A percentile compares a stretch with the other conserved stretches of the same genome.
These are phyloP conservation scores for Darevskia nairensis DNA, from an alignment of 2,797 vertebrate species.

Conservation along the genomic window DNA sequence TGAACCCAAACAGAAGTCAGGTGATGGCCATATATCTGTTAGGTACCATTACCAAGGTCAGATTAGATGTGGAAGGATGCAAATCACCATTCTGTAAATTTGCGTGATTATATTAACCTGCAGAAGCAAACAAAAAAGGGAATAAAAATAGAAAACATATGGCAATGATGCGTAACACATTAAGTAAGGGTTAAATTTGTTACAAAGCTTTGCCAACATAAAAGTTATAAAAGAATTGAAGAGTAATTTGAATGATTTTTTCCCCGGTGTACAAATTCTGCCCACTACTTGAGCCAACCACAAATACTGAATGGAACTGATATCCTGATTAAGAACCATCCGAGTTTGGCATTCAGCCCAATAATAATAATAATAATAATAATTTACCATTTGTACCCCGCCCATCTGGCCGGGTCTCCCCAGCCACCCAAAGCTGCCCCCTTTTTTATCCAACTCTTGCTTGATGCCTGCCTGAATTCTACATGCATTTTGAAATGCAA, in stretches of 20 bases:
- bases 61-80: too few relatives aligned
- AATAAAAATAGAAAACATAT: not conserved
- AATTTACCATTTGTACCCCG: too few relatives aligned
- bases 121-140: not conserved
- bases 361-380: too few relatives aligned
- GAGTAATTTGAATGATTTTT: not conserved
- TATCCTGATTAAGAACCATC: not conserved
- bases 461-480: not conserved
- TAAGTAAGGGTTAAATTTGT: not conserved
- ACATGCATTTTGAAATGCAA: constrained; percentile 6
- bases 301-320: not conserved
- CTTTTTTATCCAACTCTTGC: not conserved
- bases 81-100: not conserved
- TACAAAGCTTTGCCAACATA: not conserved
- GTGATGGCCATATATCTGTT: too few relatives aligned
- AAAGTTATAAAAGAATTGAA: not conserved
- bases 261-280: not conserved
- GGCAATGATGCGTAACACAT: not conserved
- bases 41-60: too few relatives aligned
- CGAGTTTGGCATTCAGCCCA: not conserved
- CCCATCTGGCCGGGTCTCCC: too few relatives aligned
- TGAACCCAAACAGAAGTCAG: too few relatives aligned
- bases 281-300: not conserved
- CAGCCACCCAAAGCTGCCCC: not conserved
- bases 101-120: not conserved